These are phyloP conservation scores for Hemithea aestivaria DNA, from an alignment of 2,888 invertebrate species.

Conservation along the genomic window DNA sequence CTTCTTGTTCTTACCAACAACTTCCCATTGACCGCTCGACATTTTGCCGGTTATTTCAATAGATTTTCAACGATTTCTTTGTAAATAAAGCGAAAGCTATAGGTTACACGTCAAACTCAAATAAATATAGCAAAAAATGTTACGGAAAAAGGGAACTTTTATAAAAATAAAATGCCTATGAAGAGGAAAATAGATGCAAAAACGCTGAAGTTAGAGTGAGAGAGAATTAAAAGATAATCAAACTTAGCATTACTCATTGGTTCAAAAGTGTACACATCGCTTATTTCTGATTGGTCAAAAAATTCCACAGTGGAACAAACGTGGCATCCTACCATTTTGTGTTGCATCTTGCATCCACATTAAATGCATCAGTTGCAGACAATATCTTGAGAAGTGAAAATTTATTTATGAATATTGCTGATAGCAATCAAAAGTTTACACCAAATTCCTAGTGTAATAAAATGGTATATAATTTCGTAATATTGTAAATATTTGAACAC, in stretches of 20 bases:
- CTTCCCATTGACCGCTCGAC: constrained; percentile 84
- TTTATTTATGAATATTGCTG: too few relatives aligned
- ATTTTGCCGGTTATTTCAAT: constrained; percentile 42
- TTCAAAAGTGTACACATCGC: constrained; percentile 26
- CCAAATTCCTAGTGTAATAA: too few relatives aligned
- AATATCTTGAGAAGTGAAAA: too few relatives aligned
- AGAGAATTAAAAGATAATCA: neutral
- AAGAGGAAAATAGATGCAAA: neutral
- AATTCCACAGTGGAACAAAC: constrained; percentile 68
- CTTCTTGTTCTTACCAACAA: constrained; percentile 83
- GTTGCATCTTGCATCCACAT: constrained; percentile 13
- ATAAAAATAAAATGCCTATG: neutral
- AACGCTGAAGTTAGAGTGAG: constrained; percentile 23
- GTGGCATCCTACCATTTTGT: constrained; percentile 46
- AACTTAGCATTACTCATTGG: neutral
- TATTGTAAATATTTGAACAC: too few relatives aligned
- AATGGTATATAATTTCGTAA: too few relatives aligned
- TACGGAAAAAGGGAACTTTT: neutral
- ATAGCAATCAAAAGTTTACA: too few relatives aligned
- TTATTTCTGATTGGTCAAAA: constrained; percentile 50
- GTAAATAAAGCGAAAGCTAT: constrained; percentile 65
- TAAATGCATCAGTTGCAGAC: too few relatives aligned
- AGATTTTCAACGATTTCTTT: constrained; percentile 44
- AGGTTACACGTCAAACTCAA: constrained; percentile 73
- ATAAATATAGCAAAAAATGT: constrained; percentile 39